Conservation (phyloP, 2,113 vertebrate species). For the Pica pica region DNA sequence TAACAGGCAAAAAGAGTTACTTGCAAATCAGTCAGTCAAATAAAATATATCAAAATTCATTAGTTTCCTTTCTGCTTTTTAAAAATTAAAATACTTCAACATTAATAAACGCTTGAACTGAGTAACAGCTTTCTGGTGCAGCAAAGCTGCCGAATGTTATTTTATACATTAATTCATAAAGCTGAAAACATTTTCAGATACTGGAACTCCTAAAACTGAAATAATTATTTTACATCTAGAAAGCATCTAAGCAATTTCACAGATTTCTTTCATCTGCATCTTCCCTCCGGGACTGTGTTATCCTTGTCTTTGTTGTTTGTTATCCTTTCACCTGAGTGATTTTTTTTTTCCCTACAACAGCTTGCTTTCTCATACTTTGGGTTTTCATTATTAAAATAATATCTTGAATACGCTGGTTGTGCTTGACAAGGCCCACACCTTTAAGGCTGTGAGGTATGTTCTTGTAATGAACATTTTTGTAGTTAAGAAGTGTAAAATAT, state of each 20-base stretch:
- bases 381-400: constrained; percentile 68
- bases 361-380: constrained; percentile 60
- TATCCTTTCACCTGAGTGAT: constrained; percentile 62
- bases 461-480: constrained; percentile 3
- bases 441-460: constrained; percentile 26
- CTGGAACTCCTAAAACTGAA: constrained; percentile 26
- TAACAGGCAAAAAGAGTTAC: background rate
- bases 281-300: constrained; percentile 56
- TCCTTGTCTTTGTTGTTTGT: constrained; percentile 58
- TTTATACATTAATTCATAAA: constrained; percentile 50
- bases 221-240: constrained; percentile 56
- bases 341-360: constrained; percentile 19
- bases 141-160: constrained; percentile 18
- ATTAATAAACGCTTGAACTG: background rate
- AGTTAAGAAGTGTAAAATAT: constrained; percentile 6
- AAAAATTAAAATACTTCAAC: background rate
- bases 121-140: constrained; percentile 14
- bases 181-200: constrained; percentile 52
- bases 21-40: constrained; percentile 1
- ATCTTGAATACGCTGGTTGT: constrained; percentile 52
- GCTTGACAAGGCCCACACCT: constrained; percentile 51
- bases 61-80: background rate
- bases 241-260: constrained; percentile 57
- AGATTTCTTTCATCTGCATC: constrained; percentile 51
- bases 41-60: background rate